phyloP scores from a whole-genome alignment of 2,797 vertebrate species.

The Pogonophryne albipinna region DNA sequence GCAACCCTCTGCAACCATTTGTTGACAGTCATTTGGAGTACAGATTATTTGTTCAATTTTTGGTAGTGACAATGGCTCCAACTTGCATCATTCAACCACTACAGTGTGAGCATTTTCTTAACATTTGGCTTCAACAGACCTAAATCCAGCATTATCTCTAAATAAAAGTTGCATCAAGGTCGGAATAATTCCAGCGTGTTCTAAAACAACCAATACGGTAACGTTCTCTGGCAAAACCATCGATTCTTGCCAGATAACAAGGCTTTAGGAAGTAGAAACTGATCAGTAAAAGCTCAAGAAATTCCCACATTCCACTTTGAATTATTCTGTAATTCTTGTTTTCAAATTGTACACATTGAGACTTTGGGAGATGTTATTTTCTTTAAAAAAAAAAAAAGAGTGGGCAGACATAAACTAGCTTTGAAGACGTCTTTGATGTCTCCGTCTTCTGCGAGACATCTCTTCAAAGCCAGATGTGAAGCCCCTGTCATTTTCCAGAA shows the following conservation, averaged over 20 bases:
- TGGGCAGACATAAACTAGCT: constrained; percentile 20
- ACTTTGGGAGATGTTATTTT: constrained; percentile 1
- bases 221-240: neutral
- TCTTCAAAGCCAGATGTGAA: constrained; percentile 61
- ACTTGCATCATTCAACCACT: neutral
- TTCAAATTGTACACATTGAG: neutral
- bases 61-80: neutral
- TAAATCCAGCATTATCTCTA: neutral
- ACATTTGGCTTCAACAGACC: constrained; percentile 21
- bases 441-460: constrained; percentile 33
- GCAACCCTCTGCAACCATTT: no score
- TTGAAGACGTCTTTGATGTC: constrained; percentile 57
- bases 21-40: neutral
- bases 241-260: neutral
- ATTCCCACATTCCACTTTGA: constrained; percentile 5
- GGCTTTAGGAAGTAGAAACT: constrained; percentile 6
- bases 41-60: neutral
- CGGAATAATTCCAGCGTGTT: constrained; percentile 1
- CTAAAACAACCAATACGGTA: constrained; percentile 2
- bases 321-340: constrained; percentile 6
- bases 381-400: neutral
- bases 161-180: constrained; percentile 13
- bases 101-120: constrained; percentile 7
- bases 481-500: constrained; percentile 54
- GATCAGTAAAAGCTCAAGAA: constrained; percentile 30